Evolutionary conservation across 2,113 vertebrate species (phyloP).

Genomic region (Upupa epops): DNA sequence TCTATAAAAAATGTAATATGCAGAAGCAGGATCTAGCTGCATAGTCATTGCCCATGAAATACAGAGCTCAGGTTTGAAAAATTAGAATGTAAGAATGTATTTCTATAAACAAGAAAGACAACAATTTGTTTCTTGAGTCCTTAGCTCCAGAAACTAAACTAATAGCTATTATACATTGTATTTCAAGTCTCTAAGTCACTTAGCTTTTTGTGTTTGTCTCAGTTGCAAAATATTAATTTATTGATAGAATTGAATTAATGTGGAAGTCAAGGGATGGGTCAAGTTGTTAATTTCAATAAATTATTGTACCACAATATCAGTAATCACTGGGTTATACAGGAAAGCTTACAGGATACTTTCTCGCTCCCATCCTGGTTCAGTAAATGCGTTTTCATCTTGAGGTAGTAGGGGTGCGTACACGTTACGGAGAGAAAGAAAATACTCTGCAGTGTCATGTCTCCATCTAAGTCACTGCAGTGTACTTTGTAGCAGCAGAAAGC

Average conservation of each 20-base stretch:
- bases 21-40: neutral
- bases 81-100: neutral
- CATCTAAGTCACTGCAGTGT: neutral
- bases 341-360: neutral
- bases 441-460: neutral
- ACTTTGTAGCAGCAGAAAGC: neutral
- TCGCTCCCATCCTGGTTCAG: neutral
- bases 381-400: neutral
- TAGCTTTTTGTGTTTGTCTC: neutral
- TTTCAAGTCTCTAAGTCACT: neutral
- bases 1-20: neutral
- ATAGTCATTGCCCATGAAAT: neutral
- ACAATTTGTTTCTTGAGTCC: neutral
- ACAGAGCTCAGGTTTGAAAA: neutral
- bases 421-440: neutral
- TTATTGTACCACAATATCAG: neutral
- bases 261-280: neutral
- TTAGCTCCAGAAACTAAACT: neutral
- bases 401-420: rapidly evolving
- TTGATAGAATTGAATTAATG: neutral
- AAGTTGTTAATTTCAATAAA: neutral
- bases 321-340: neutral
- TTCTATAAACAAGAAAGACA: neutral
- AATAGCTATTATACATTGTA: neutral
- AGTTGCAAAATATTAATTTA: neutral